These are phyloP conservation scores for Anastatus disparis DNA, from an alignment of 1,140 invertebrate genomes.

Conservation along the genomic window DNA sequence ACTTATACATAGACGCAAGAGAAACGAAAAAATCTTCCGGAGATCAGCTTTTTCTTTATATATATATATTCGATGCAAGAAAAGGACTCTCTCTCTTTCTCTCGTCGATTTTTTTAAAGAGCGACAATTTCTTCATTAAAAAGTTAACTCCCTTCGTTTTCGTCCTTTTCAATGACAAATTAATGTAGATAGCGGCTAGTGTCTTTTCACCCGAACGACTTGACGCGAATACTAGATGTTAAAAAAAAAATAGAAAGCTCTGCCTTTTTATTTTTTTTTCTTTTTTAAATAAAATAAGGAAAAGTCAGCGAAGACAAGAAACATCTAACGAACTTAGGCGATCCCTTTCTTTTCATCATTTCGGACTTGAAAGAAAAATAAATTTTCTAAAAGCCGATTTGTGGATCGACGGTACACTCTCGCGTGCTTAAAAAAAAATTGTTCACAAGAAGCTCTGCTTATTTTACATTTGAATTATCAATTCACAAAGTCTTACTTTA, in stretches of 20 bases:
- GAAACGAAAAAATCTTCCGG: too few relatives aligned
- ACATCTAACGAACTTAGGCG: conserved; percentile 62
- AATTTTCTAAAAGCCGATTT: conserved; percentile 52
- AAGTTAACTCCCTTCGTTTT: too few relatives aligned
- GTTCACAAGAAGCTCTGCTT: too few relatives aligned
- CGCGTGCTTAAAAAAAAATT: too few relatives aligned
- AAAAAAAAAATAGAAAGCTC: background rate
- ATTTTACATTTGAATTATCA: too few relatives aligned
- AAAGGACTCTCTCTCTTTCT: too few relatives aligned
- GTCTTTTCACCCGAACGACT: background rate
- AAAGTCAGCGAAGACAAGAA: conserved; percentile 58
- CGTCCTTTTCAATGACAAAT: conserved; percentile 9
- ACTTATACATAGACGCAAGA: too few relatives aligned
- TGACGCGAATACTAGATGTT: background rate
- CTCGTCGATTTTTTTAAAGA: too few relatives aligned
- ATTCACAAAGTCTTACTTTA: too few relatives aligned
- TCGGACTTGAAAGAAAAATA: conserved; percentile 21
- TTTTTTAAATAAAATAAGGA: conserved; percentile 11
- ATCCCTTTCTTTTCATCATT: conserved; percentile 47
- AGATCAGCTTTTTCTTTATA: too few relatives aligned
- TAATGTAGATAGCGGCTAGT: conserved; percentile 47
- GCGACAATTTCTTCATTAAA: conserved; percentile 30
- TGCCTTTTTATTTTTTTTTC: background rate
- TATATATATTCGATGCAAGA: too few relatives aligned
- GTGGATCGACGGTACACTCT: too few relatives aligned